A percentile compares a stretch with the other conserved stretches of the same genome.
These are phyloP conservation scores for Periparus ater DNA, from an alignment of 2,797 vertebrate genomes.

Conservation along the genomic window DNA sequence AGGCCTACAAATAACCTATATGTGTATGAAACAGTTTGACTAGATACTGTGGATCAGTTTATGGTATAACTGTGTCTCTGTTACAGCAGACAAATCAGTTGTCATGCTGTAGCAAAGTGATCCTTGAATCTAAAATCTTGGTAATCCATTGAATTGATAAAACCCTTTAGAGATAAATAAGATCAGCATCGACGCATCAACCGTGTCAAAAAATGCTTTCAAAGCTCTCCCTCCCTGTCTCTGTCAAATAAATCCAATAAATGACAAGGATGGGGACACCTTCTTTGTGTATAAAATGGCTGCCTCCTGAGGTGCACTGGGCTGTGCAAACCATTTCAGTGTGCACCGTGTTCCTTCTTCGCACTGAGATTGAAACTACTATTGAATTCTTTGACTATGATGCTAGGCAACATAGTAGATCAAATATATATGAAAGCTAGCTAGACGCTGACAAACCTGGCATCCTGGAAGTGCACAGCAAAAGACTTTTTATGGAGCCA, in stretches of 20 bases:
- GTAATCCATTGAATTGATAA: neutral
- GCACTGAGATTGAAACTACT: neutral
- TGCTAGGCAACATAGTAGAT: neutral
- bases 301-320: neutral
- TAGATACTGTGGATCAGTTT: neutral
- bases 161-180: neutral
- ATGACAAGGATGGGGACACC: neutral
- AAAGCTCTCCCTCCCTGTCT: neutral
- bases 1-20: neutral
- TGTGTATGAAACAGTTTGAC: neutral
- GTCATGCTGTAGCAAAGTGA: neutral
- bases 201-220: neutral
- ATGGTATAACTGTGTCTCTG: neutral
- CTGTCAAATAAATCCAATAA: neutral
- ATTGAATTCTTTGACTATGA: neutral
- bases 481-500: neutral
- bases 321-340: neutral
- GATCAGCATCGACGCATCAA: neutral
- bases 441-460: neutral
- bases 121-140: neutral
- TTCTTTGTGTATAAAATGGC: neutral
- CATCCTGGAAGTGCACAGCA: neutral
- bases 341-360: neutral
- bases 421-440: neutral
- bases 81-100: neutral